A percentile compares a stretch with the other conserved stretches of the same genome.
Evolutionary conservation across 1,140 invertebrate species (phyloP).

Genomic region (Babylonia areolata): DNA sequence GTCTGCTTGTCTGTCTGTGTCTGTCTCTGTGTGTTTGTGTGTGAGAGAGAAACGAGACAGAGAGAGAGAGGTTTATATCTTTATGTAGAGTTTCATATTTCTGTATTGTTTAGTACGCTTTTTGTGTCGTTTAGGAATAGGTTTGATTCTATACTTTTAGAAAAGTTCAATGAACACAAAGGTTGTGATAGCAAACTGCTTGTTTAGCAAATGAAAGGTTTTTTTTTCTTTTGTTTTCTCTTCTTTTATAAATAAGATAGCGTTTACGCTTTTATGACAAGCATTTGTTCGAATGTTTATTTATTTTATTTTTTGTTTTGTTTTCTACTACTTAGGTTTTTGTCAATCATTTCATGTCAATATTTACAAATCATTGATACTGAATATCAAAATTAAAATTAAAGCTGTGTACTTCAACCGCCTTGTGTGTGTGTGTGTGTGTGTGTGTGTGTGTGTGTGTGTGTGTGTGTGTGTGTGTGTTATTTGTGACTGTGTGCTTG

Average conservation of each 20-base stretch:
- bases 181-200: background rate
- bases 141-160: background rate
- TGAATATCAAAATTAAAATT: slow-evolving; percentile 17
- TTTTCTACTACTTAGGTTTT: too few relatives aligned
- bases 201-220: background rate
- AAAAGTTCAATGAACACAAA: background rate
- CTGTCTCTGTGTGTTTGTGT: slow-evolving; percentile 19
- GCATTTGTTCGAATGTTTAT: background rate
- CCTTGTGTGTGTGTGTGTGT: background rate
- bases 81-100: background rate
- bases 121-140: background rate
- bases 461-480: slow-evolving; percentile 17
- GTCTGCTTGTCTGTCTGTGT: slow-evolving; percentile 27
- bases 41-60: background rate
- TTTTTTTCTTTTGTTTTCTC: too few relatives aligned
- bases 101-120: background rate
- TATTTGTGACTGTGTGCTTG: slow-evolving; percentile 20
- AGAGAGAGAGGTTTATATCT: background rate
- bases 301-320: background rate
- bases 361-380: background rate
- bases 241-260: background rate
- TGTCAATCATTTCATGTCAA: background rate
- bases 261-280: background rate
- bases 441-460: slow-evolving; percentile 11
- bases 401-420: slow-evolving; percentile 5